phyloP scores from a whole-genome alignment of 1,140 invertebrate genomes.

The Philotrypesis tridentata region DNA sequence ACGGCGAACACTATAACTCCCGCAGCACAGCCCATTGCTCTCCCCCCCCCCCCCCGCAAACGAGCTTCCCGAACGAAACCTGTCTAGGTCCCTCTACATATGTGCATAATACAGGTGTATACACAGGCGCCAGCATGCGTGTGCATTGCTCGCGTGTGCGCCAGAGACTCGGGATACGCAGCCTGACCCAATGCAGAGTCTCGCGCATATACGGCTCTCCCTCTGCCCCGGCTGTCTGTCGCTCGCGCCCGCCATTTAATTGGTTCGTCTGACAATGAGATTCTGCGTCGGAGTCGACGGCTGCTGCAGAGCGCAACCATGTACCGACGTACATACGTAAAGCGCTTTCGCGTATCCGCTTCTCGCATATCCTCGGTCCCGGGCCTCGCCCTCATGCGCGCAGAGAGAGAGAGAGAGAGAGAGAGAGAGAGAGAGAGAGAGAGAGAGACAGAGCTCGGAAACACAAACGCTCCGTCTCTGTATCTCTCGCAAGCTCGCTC shows the following conservation, averaged over 20 bases:
- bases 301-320: too few relatives aligned
- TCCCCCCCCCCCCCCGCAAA: background rate
- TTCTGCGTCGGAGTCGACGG: background rate
- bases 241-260: slow-evolving; percentile 19
- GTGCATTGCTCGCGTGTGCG: too few relatives aligned
- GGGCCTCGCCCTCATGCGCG: background rate
- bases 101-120: background rate
- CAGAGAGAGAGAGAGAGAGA: background rate
- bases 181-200: background rate
- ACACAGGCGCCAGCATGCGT: background rate
- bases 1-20: background rate
- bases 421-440: background rate
- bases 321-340: background rate
- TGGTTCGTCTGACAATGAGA: slow-evolving; percentile 28
- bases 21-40: background rate
- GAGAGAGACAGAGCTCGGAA: background rate
- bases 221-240: too few relatives aligned
- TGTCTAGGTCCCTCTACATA: too few relatives aligned
- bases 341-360: background rate
- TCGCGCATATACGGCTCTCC: background rate
- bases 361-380: background rate
- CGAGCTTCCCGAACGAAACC: background rate
- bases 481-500: background rate
- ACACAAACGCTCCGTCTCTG: background rate
- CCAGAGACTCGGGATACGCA: too few relatives aligned